phyloP scores from a whole-genome alignment of 2,113 vertebrate species.

The Sprattus sprattus region DNA sequence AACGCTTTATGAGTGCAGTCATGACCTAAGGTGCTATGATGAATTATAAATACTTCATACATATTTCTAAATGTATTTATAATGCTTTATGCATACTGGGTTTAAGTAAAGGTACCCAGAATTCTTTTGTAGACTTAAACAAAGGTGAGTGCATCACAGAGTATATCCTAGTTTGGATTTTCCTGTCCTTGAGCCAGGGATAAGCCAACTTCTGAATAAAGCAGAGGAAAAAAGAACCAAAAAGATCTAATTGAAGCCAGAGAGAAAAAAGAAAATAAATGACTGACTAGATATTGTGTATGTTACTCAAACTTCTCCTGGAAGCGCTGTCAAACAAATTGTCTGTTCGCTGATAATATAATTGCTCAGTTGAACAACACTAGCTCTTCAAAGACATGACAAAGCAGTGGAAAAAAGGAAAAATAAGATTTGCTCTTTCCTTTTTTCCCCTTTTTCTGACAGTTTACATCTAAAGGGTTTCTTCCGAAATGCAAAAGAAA shows the following conservation, averaged over 20 bases:
- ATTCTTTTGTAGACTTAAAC: not conserved
- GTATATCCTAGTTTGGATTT: not conserved
- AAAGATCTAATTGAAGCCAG: conserved; percentile 56
- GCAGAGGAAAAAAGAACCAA: conserved; percentile 15
- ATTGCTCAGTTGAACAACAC: conserved; percentile 58
- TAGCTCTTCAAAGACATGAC: conserved; percentile 49
- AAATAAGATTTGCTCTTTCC: conserved; percentile 36
- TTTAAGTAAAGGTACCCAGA: no score
- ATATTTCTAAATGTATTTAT: no score
- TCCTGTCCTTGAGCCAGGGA: conserved; percentile 46
- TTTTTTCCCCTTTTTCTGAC: conserved; percentile 41
- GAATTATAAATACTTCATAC: no score
- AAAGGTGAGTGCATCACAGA: not conserved
- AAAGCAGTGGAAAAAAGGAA: conserved; percentile 39
- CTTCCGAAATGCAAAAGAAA: conserved; percentile 37
- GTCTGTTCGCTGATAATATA: conserved; percentile 58
- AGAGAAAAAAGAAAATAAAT: not conserved
- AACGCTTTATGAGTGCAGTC: no score
- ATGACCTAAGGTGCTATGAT: no score
- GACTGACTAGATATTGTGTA: conserved; percentile 27
- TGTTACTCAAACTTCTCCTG: conserved; percentile 40
- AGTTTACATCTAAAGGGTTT: conserved; percentile 51
- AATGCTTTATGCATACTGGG: no score
- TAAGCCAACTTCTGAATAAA: conserved; percentile 35
- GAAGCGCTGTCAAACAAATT: conserved; percentile 58